phyloP scores from a whole-genome alignment of 2,888 invertebrate species.

The Steinernema scapterisci region DNA sequence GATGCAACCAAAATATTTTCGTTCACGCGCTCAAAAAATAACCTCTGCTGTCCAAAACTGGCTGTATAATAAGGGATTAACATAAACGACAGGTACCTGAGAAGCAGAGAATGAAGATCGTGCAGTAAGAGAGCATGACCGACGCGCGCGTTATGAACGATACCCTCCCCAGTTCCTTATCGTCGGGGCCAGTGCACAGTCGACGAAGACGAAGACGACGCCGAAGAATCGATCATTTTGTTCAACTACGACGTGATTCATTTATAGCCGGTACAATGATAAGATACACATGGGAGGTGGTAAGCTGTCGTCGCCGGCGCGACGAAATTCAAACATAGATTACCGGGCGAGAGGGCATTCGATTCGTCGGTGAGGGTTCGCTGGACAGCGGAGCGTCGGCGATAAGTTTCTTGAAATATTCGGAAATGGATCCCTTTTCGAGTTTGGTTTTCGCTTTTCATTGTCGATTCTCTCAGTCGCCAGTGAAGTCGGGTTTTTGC shows the following conservation, averaged over 20 bases:
- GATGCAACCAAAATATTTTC: too few relatives aligned
- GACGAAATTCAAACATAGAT: slow-evolving; percentile 30
- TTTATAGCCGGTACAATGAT: slow-evolving; percentile 22
- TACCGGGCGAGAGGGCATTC: not conserved
- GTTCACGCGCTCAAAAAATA: too few relatives aligned
- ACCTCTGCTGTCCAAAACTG: too few relatives aligned
- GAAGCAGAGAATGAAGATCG: slow-evolving; percentile 33
- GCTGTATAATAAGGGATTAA: not conserved
- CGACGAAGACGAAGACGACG: slow-evolving; percentile 4
- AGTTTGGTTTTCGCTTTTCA: too few relatives aligned
- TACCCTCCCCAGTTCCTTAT: slow-evolving; percentile 28
- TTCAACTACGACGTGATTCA: slow-evolving; percentile 30
- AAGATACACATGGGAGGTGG: slow-evolving; percentile 29
- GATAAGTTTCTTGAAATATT: too few relatives aligned
- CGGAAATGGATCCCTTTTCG: too few relatives aligned
- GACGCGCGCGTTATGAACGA: slow-evolving; percentile 28
- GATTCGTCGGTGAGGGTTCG: too few relatives aligned
- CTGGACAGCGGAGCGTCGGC: too few relatives aligned
- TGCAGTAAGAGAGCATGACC: slow-evolving; percentile 31
- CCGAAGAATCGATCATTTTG: slow-evolving; percentile 26
- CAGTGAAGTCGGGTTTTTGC: too few relatives aligned
- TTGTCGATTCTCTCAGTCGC: too few relatives aligned
- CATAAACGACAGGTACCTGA: not conserved
- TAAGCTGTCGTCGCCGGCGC: slow-evolving; percentile 23
- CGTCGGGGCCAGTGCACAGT: slow-evolving; percentile 28